Conservation (phyloP, 2,113 vertebrate genomes). For the Daphoenositta chrysoptera region DNA sequence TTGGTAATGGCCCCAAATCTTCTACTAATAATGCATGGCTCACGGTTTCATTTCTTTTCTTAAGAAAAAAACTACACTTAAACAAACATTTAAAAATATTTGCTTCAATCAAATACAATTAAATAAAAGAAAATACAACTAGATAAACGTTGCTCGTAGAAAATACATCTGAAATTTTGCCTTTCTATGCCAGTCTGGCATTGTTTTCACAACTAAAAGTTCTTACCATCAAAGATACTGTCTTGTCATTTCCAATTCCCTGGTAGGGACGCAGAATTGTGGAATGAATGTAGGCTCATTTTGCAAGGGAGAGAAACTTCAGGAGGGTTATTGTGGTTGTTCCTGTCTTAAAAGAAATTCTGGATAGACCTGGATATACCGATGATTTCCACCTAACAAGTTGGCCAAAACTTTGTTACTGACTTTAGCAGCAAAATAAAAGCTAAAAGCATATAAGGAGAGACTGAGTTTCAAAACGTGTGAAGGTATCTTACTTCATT, state of each 20-base stretch:
- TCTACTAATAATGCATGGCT: background rate
- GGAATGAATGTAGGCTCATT: background rate
- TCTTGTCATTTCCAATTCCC: background rate
- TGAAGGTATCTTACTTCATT: background rate
- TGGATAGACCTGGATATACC: background rate
- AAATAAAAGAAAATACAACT: background rate
- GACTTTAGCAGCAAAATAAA: background rate
- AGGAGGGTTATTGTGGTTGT: background rate
- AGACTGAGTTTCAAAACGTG: background rate
- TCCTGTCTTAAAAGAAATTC: background rate
- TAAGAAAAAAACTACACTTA: background rate
- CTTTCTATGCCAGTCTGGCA: background rate
- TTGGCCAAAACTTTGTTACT: background rate
- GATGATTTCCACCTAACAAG: background rate
- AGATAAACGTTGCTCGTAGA: background rate
- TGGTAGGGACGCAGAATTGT: background rate
- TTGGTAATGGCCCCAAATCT: background rate
- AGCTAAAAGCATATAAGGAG: background rate
- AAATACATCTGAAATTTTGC: background rate
- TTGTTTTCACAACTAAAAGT: background rate
- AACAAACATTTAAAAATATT: background rate
- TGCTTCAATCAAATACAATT: background rate
- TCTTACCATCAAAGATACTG: background rate
- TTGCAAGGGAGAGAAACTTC: background rate
- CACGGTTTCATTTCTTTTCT: background rate